phyloP scores from a whole-genome alignment of 2,113 vertebrate species.

The Condylura cristata region DNA sequence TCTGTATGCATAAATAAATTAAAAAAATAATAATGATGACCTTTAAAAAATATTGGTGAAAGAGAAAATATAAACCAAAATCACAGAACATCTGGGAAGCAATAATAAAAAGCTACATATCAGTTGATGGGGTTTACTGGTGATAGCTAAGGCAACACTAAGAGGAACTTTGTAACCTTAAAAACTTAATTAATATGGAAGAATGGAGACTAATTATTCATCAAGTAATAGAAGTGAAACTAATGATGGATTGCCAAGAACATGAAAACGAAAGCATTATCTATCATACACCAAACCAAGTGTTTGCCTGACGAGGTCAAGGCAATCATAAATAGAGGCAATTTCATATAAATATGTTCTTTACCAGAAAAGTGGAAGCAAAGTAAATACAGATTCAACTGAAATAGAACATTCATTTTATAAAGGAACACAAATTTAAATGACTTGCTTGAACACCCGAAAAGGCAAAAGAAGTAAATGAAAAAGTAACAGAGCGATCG shows the following conservation, averaged over 20 bases:
- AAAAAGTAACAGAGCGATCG: neutral
- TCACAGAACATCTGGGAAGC: neutral
- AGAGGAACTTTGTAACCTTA: neutral
- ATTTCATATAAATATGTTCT: neutral
- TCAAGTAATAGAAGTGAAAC: conserved; percentile 41
- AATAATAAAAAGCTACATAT: neutral
- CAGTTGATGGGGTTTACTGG: neutral
- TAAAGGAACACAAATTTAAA: neutral
- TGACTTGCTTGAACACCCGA: neutral
- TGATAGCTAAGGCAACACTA: neutral
- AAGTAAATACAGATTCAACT: conserved; percentile 8
- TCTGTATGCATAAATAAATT: too few species aligned
- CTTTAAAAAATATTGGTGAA: too few species aligned
- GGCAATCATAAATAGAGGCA: neutral
- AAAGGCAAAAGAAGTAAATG: neutral
- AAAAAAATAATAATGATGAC: too few species aligned
- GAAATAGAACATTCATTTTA: neutral
- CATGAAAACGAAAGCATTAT: neutral
- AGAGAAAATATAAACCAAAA: neutral
- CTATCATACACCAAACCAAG: neutral
- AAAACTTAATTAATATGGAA: conserved; percentile 18
- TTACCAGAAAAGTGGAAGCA: neutral
- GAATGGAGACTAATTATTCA: neutral
- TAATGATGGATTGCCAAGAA: neutral
- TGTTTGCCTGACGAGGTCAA: neutral